Conservation (phyloP, 1,140 invertebrate species). For the Calliphora vicina region DNA sequence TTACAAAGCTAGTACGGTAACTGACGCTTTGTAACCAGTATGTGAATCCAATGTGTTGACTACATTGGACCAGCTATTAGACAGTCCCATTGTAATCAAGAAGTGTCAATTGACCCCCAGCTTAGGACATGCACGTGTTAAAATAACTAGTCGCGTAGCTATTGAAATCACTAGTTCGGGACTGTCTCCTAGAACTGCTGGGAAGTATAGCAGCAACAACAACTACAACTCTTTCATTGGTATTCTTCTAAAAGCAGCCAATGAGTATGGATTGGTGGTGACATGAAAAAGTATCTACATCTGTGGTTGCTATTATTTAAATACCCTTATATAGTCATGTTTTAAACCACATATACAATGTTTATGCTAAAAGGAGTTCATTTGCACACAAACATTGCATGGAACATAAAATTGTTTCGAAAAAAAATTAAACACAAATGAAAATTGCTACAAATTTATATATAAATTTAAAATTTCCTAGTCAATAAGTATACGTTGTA, state of each 20-base stretch:
- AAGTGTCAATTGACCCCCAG: no score
- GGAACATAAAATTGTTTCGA: neutral
- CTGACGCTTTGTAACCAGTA: neutral
- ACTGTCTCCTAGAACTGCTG: no score
- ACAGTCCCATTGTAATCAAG: no score
- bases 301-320: neutral
- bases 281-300: neutral
- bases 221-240: neutral
- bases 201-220: neutral
- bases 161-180: no score
- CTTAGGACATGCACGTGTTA: no score
- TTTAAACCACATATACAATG: neutral
- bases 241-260: neutral
- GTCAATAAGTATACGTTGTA: no score
- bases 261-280: neutral
- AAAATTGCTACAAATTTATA: no score
- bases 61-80: no score
- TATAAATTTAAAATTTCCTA: no score
- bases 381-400: neutral
- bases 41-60: no score
- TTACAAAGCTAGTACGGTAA: no score
- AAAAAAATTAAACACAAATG: neutral
- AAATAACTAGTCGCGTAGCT: no score
- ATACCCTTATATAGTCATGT: neutral
- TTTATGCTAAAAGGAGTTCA: neutral